These are phyloP conservation scores for Tetranychus cinnabarinus DNA, from an alignment of 1,140 invertebrate genomes.

Conservation along the genomic window DNA sequence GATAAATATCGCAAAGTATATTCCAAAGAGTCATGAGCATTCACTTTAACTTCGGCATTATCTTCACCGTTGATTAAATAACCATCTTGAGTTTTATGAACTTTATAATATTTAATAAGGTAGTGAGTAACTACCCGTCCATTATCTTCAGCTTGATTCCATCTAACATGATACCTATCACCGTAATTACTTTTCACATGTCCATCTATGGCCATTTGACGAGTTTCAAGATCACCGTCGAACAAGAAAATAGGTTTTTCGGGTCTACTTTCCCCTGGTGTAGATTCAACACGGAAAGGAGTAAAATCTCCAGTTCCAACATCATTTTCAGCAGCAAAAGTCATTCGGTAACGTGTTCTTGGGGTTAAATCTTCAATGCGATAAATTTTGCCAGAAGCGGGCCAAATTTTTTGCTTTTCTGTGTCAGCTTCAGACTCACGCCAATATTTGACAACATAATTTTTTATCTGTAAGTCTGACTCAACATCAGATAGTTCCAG, in stretches of 20 bases:
- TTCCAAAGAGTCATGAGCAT: neutral
- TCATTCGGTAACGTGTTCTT: conserved; percentile 51
- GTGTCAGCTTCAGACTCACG: neutral
- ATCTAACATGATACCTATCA: conserved; percentile 49
- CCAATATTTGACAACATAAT: neutral
- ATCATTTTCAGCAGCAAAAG: conserved; percentile 56
- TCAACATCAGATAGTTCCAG: neutral
- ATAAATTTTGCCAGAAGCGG: conserved; percentile 28
- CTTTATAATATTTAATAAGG: conserved; percentile 32
- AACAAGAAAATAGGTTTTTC: conserved; percentile 12
- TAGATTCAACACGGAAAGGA: conserved; percentile 18
- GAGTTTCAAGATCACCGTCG: neutral
- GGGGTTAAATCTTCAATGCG: conserved; percentile 53
- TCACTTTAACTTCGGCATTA: neutral
- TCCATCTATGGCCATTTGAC: conserved; percentile 1
- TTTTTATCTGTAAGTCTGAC: neutral
- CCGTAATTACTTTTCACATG: conserved; percentile 30
- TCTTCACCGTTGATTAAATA: neutral
- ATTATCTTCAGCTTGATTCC: conserved; percentile 45
- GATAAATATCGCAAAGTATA: neutral
- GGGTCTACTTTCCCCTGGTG: conserved; percentile 18
- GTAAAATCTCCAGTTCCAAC: conserved; percentile 53
- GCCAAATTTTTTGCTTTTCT: neutral
- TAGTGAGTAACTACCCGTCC: conserved; percentile 64
- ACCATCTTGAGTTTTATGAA: neutral